Evolutionary conservation across 2,888 invertebrate species (phyloP), one percentile per base, ranked within the genome.

Genomic region (Caenorhabditis angaria): DNA sequence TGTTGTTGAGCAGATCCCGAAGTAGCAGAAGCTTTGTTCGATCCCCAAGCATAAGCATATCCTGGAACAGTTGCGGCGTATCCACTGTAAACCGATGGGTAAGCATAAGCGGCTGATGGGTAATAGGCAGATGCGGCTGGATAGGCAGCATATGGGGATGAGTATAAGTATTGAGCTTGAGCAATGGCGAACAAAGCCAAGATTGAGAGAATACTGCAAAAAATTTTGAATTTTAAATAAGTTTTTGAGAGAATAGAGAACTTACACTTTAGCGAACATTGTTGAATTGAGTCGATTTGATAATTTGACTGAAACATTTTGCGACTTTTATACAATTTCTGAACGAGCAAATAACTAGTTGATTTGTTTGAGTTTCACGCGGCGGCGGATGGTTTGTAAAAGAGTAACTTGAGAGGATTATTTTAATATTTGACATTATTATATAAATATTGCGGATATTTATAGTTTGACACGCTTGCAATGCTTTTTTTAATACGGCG

Each of bases 241-340:
- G 18, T 41, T 32, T 12, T 8, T 18, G 3, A 41, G 2, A 3
- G 41, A 41, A 41, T 8, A 32, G 18, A 18, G 18, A 41, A 41
- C 41, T 41, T 18, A 41, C 41, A 41, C 18, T 41, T 41, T 41
- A 12, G 14, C 41, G 41, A 41, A 41, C 41, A 41, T 41, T 41
- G 6, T 41, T 18, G 14, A 41, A 12, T 41, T 12, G 18, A 41
- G 10, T 41, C n/a, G n/a, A n/a, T n/a, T n/a, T n/a, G n/a, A 18
- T 18, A 18, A 14, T 3, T 5, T 51, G 14, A 29, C 10, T 20
- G 20, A 41, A 41, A 59, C 27, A 0, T 5, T 29, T 59, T 32
- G 5, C 18, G 20, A 20, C 24, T 59, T 59, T 18, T 54, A 54
- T 54, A 54, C 54, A 54, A 2, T 28, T 29, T 29, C 56, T 6